These are phyloP conservation scores for Orchesellides sinensis DNA, from an alignment of 2,888 invertebrate species.

Conservation along the genomic window DNA sequence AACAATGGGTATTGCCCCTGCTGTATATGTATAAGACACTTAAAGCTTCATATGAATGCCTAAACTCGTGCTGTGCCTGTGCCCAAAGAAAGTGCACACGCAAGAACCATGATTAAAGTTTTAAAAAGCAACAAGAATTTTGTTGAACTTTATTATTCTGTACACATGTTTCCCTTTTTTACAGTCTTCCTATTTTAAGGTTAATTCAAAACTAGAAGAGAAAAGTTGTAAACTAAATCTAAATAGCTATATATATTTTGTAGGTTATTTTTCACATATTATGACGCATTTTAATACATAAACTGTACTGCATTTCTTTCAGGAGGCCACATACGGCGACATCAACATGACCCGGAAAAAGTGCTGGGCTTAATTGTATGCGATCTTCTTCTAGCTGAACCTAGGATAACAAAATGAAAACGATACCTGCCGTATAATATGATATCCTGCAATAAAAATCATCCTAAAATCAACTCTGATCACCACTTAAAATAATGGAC, in stretches of 20 bases:
- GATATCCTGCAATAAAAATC: neutral
- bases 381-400: conserved; percentile 22
- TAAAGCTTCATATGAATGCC: conserved; percentile 1
- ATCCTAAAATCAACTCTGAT: neutral
- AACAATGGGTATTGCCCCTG: conserved; percentile 42
- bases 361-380: conserved; percentile 19
- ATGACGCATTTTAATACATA: too few relatives aligned
- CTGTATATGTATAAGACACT: conserved; percentile 15
- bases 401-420: neutral
- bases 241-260: neutral
- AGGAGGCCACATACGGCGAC: conserved; percentile 7
- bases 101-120: neutral
- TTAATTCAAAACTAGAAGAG: neutral
- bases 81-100: conserved; percentile 13
- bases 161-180: conserved; percentile 24
- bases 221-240: neutral
- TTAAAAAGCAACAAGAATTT: neutral
- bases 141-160: conserved; percentile 20
- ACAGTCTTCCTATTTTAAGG: neutral
- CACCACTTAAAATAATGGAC: conserved; percentile 30
- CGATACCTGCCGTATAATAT: neutral
- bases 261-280: too few relatives aligned
- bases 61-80: conserved; percentile 34
- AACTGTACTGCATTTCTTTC: neutral
- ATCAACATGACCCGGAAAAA: conserved; percentile 54